These are phyloP conservation scores for Naso thynnoides DNA, from an alignment of 2,797 vertebrate species.

Conservation along the genomic window DNA sequence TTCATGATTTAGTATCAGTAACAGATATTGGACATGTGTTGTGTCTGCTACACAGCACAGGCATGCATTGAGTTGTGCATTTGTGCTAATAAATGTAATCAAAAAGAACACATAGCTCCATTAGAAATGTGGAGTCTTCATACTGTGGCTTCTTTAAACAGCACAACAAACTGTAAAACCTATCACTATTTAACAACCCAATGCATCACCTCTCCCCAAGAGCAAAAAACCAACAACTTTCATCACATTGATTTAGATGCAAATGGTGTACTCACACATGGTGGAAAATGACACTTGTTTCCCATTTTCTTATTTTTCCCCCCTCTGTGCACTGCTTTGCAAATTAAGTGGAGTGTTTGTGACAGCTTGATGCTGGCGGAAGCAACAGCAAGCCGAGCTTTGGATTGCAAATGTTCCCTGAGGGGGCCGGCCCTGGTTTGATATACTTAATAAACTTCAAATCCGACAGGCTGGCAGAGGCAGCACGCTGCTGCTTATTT, in stretches of 20 bases:
- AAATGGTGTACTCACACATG: constrained; percentile 69
- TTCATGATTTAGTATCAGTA: not conserved
- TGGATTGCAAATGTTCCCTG: constrained; percentile 83
- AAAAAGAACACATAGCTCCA: constrained; percentile 29
- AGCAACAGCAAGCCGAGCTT: constrained; percentile 80
- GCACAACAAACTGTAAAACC: constrained; percentile 52
- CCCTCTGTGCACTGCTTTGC: constrained; percentile 76
- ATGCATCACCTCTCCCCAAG: constrained; percentile 52
- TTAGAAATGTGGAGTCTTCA: constrained; percentile 21
- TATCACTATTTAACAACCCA: constrained; percentile 44
- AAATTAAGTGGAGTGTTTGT: constrained; percentile 84
- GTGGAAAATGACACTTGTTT: constrained; percentile 79
- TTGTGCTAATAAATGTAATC: constrained; percentile 41
- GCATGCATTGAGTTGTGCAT: constrained; percentile 2
- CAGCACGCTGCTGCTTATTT: constrained; percentile 68
- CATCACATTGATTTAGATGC: constrained; percentile 76
- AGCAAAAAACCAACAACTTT: constrained; percentile 71
- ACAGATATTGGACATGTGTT: constrained; percentile 13
- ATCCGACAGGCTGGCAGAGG: constrained; percentile 79
- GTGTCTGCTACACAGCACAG: constrained; percentile 7
- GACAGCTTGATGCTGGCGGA: constrained; percentile 81
- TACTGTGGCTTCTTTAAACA: constrained; percentile 22
- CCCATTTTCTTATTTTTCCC: constrained; percentile 70
- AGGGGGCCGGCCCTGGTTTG: constrained; percentile 77
- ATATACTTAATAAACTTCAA: constrained; percentile 86